Evolutionary conservation across 2,797 vertebrate species (phyloP), one percentile per base, ranked within the genome.

Genomic region (Erethizon dorsatum): DNA sequence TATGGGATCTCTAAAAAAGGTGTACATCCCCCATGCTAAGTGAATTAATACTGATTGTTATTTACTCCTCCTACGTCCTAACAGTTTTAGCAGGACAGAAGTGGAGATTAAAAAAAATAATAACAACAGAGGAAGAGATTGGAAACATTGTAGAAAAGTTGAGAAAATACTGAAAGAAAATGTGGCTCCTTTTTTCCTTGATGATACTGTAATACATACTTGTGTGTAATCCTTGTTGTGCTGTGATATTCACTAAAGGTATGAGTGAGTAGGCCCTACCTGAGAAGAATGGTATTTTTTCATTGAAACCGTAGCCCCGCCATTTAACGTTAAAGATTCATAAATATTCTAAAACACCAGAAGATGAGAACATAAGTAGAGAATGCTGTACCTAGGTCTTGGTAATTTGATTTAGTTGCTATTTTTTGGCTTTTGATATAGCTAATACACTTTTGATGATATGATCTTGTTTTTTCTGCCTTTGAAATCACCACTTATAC

Each of bases 401-500:
- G 59, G 56, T 86, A 50, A 15, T 87, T 96, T 91, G 57, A 31
- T 96, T 83, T 90, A 80, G 26, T 95, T 94, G 22, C 80, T 91
- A 1, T 85, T 67, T 73, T 61, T 50, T 79, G n/a, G 20, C 37
- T 96, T 95, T 97, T 93, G 65, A 56, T 91, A 77, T 24, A 45
- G 18, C 41, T 47, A 78, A 79, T 28, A 37, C 37, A 45, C 15
- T n/a, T 96, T 59, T 84, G n/a, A 82, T 57, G 14, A 52, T 94
- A n/a, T 3, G 65, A 80, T 57, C 47, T 82, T 93, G 37, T 92
- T 92, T 95, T 94, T 65, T 94, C 2, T 83, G 31, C 54, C 57
- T 96, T 93, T 86, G 33, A 89, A 93, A 86, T 90, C 79, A 45
- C 45, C 24, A n/a, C 56, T 90, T 84, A 61, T 0, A 61, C 33